Conservation (phyloP, 2,888 invertebrate species). For the Trissoscelio sp. region DNA sequence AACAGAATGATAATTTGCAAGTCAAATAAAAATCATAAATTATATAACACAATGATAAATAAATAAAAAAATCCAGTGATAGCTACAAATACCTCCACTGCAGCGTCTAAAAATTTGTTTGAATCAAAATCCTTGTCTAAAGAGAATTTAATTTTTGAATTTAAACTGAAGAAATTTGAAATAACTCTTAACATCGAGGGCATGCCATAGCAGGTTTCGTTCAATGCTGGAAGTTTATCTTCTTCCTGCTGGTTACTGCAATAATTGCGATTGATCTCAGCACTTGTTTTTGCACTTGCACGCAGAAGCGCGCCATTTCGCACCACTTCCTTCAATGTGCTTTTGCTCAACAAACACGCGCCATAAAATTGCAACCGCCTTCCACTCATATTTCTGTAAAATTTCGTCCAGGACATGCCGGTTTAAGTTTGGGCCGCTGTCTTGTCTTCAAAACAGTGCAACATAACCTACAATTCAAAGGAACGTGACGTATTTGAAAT, state of each 20-base stretch:
- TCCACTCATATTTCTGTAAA: slow-evolving; percentile 17
- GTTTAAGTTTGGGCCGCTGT: too few relatives aligned
- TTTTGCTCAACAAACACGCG: neutral
- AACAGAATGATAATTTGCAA: too few relatives aligned
- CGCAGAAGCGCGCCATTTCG: neutral
- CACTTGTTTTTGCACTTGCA: neutral
- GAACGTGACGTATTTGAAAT: too few relatives aligned
- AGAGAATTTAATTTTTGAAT: too few relatives aligned
- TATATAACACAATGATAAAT: too few relatives aligned
- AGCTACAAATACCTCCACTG: too few relatives aligned
- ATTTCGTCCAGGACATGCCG: slow-evolving; percentile 39
- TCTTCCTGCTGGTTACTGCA: too few relatives aligned
- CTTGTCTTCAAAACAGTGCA: slow-evolving; percentile 12
- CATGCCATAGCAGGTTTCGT: slow-evolving; percentile 1
- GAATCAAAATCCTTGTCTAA: too few relatives aligned
- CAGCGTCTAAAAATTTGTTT: too few relatives aligned
- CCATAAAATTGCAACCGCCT: slow-evolving; percentile 14
- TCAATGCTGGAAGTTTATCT: slow-evolving; percentile 30
- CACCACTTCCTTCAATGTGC: neutral
- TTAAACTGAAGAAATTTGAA: too few relatives aligned
- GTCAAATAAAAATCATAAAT: too few relatives aligned
- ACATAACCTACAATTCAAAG: slow-evolving; percentile 47
- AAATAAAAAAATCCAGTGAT: too few relatives aligned
- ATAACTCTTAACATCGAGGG: slow-evolving; percentile 10
- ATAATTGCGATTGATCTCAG: neutral